Evolutionary conservation across 2,888 invertebrate species (phyloP).

Genomic region (Mythimna pallens): DNA sequence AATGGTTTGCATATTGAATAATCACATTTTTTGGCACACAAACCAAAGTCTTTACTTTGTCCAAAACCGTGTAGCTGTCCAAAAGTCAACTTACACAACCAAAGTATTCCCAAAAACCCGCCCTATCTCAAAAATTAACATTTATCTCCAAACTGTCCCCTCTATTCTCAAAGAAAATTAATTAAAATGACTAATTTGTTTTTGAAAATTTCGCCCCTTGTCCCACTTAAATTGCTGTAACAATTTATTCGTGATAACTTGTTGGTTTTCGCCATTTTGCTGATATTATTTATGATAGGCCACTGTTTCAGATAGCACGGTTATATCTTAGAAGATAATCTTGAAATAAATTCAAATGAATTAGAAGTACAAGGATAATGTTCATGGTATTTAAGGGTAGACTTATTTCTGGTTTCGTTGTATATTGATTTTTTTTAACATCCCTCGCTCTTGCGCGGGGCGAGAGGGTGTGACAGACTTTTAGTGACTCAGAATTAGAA

Average conservation of each 20-base stretch:
- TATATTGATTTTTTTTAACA: background rate
- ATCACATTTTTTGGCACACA: too few relatives aligned
- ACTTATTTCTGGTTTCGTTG: background rate
- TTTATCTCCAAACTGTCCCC: constrained; percentile 27
- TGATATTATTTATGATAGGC: constrained; percentile 52
- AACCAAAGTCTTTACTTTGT: background rate
- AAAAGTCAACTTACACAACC: background rate
- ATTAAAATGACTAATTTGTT: constrained; percentile 61
- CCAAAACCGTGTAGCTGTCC: background rate
- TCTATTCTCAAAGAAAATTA: constrained; percentile 58
- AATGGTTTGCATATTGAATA: too few relatives aligned
- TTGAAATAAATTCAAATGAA: constrained; percentile 26
- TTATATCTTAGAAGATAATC: constrained; percentile 46
- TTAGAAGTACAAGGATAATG: background rate
- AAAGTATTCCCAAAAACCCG: background rate
- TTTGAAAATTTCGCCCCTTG: constrained; percentile 51
- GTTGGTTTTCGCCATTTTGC: constrained; percentile 30
- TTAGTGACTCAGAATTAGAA: too few relatives aligned
- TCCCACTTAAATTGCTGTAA: constrained; percentile 55
- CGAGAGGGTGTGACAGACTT: too few relatives aligned
- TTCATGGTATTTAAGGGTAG: background rate
- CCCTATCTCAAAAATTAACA: constrained; percentile 20
- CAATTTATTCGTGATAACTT: constrained; percentile 60
- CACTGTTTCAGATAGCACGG: constrained; percentile 43
- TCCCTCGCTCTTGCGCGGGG: too few relatives aligned